phyloP scores from a whole-genome alignment of 2,797 vertebrate genomes.

The Mormyrus hasselquistii region DNA sequence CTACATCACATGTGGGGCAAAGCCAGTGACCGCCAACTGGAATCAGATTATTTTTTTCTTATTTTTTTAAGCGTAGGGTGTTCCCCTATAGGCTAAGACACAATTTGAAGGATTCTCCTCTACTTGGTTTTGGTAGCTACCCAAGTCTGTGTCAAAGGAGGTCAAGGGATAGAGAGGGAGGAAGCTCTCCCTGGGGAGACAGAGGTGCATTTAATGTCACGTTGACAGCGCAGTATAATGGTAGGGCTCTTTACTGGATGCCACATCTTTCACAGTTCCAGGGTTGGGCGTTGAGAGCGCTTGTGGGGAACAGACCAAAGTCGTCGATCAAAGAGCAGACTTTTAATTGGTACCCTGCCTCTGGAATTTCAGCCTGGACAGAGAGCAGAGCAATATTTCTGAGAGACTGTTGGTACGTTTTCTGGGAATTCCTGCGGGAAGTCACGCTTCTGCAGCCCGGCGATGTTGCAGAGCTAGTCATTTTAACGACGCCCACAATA shows the following conservation, averaged over 20 bases:
- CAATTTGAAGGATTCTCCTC: background rate
- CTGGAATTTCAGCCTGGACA: background rate
- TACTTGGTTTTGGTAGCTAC: background rate
- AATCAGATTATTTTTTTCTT: background rate
- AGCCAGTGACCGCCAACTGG: background rate
- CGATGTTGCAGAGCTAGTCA: background rate
- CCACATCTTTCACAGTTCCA: background rate
- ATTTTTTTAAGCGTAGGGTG: background rate
- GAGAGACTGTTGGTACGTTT: background rate
- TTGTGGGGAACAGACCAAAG: background rate
- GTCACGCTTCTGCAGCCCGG: background rate
- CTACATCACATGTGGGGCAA: background rate
- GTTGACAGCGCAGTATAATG: background rate
- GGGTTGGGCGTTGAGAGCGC: background rate
- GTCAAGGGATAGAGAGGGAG: background rate
- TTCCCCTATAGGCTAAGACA: background rate
- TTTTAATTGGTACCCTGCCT: background rate
- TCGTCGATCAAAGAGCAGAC: background rate
- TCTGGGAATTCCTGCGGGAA: slow-evolving; percentile 5
- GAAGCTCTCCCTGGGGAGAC: background rate
- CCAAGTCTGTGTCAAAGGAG: background rate
- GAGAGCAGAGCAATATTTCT: background rate
- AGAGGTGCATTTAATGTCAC: background rate
- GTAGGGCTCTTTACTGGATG: background rate
- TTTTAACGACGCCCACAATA: background rate